Evolutionary conservation across 2,797 vertebrate genomes (phyloP), one percentile per base, ranked within the genome.

Genomic region (Coracias cyanogaster): DNA sequence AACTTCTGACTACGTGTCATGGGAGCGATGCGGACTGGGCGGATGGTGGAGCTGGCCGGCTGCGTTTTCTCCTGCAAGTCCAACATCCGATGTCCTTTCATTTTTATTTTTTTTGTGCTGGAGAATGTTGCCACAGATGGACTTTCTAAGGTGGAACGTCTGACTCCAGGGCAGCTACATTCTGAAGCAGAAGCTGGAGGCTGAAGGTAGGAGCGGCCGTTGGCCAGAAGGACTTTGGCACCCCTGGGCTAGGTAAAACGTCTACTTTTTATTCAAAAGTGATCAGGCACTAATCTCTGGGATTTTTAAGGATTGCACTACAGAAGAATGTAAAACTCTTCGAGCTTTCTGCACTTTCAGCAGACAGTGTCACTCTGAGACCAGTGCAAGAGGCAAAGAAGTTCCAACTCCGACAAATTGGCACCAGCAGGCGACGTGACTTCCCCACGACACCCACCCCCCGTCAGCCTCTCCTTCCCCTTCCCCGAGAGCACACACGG

Each of bases 271-370:
- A 96, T 95, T 96, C 97, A 96, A 91, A 97, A 96, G 96, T 96
- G 96, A 96, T 96, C 93, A 97, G 97, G 97, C 98, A 97, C 96
- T 96, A 93, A 96, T 97, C 97, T 98, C 98, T 98, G 98, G 98
- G 98, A 97, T 98, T 97, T 96, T 96, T 97, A 96, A 95, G 97
- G 97, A 97, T 97, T 98, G 98, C 98, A 98, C 98, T 98, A 97
- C 96, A 94, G 97, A 97, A 98, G 98, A 98, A 98, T 97, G 97
- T 97, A 97, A 91, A 97, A 96, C 94, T 94, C 94, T 87, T 96
- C 54, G 33, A 96, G 94, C 62, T 96, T 96, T 97, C 97, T 97
- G 97, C 98, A 90, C 96, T 94, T 97, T 90, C 16, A 96, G 97
- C 96, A 97, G 97, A 96, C 96, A 82, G 67, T 94, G 95, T 94